Conservation (phyloP, 2,888 invertebrate genomes). For the Lapara coniferarum region DNA sequence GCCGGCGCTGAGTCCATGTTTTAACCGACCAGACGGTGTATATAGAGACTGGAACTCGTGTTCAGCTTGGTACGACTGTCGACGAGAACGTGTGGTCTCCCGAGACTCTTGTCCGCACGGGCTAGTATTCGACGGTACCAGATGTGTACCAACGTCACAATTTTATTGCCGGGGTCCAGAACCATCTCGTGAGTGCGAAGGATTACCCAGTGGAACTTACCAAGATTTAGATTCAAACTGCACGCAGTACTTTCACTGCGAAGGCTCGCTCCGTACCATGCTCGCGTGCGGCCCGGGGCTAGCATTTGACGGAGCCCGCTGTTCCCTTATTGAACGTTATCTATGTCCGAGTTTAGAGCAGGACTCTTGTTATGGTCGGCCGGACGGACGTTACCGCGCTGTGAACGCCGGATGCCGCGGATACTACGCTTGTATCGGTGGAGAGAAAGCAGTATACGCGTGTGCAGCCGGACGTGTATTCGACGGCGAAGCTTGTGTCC, state of each 20-base stretch:
- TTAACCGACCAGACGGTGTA: slow-evolving; percentile 70
- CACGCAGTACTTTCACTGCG: slow-evolving; percentile 80
- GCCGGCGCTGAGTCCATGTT: slow-evolving; percentile 73
- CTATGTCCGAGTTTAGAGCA: slow-evolving; percentile 76
- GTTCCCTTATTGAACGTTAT: slow-evolving; percentile 61
- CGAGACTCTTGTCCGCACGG: slow-evolving; percentile 76
- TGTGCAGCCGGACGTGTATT: slow-evolving; percentile 80
- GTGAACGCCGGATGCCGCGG: slow-evolving; percentile 81
- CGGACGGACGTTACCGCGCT: slow-evolving; percentile 82
- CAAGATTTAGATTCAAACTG: slow-evolving; percentile 80
- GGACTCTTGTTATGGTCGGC: slow-evolving; percentile 78
- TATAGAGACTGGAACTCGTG: slow-evolving; percentile 79
- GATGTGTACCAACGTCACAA: slow-evolving; percentile 65
- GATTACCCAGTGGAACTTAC: slow-evolving; percentile 81
- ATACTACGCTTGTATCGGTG: slow-evolving; percentile 83
- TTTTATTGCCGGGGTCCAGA: slow-evolving; percentile 79
- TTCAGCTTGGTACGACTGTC: slow-evolving; percentile 78
- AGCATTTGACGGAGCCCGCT: slow-evolving; percentile 76
- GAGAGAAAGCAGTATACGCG: slow-evolving; percentile 83
- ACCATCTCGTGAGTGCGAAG: slow-evolving; percentile 67
- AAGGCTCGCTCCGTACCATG: slow-evolving; percentile 64
- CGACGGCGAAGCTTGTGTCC: slow-evolving; percentile 83
- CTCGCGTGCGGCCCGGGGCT: slow-evolving; percentile 68
- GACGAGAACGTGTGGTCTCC: slow-evolving; percentile 68
- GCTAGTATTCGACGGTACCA: slow-evolving; percentile 77